Evolutionary conservation across 2,113 vertebrate genomes (phyloP).

Genomic region (Tragelaphus imberbis): DNA sequence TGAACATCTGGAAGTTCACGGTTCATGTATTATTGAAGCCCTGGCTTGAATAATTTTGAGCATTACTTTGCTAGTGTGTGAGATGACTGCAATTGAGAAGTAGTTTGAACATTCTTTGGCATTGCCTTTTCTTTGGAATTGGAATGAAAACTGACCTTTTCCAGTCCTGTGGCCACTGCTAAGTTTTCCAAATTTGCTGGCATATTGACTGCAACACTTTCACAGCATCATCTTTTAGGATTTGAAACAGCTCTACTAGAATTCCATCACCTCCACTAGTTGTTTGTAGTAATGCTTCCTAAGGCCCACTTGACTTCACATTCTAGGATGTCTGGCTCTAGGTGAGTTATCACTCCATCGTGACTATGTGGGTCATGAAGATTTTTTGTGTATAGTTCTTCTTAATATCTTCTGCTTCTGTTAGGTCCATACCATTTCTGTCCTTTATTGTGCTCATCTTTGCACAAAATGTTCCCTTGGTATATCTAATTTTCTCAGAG

Average conservation of each 20-base stretch:
- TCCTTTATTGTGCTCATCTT: background rate
- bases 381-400: background rate
- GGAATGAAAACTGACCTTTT: background rate
- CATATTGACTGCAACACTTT: background rate
- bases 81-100: background rate
- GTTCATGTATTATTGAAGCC: background rate
- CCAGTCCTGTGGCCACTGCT: background rate
- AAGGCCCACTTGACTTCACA: background rate
- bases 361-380: background rate
- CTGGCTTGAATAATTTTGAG: background rate
- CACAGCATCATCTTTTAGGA: background rate
- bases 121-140: background rate
- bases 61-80: background rate
- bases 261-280: background rate
- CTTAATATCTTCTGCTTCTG: background rate
- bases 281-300: background rate
- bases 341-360: background rate
- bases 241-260: background rate
- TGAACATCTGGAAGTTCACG: background rate
- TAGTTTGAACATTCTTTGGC: background rate
- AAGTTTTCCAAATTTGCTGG: background rate
- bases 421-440: background rate
- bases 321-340: background rate
- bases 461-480: background rate
- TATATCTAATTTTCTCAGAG: background rate